Evolutionary conservation across 2,888 invertebrate species (phyloP).

Genomic region (Dicranocentrus wangi): DNA sequence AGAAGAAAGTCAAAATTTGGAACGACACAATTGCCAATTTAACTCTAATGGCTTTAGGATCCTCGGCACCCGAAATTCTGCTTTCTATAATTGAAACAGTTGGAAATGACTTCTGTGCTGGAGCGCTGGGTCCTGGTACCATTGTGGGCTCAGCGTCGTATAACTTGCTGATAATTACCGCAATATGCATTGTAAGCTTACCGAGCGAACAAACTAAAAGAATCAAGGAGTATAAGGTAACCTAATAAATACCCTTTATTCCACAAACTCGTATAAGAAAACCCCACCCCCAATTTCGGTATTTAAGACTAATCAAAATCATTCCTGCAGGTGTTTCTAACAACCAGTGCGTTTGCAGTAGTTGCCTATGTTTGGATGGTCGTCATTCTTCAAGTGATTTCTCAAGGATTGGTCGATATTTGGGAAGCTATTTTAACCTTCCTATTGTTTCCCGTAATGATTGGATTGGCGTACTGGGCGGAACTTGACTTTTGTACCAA

Average conservation of each 20-base stretch:
- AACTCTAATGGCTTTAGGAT: constrained; percentile 78
- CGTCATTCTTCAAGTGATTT: constrained; percentile 75
- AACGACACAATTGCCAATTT: constrained; percentile 79
- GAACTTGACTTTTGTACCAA: constrained; percentile 76
- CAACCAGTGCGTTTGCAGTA: constrained; percentile 76
- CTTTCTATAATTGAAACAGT: constrained; percentile 77
- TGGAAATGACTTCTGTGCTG: constrained; percentile 73
- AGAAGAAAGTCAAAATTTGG: constrained; percentile 76
- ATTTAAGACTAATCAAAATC: too few species aligned
- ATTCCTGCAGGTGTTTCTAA: constrained; percentile 75
- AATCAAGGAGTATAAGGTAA: constrained; percentile 75
- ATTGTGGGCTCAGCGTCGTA: constrained; percentile 78
- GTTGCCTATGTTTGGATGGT: constrained; percentile 79
- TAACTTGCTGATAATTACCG: constrained; percentile 77
- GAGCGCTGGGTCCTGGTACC: constrained; percentile 76
- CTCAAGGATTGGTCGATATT: constrained; percentile 76
- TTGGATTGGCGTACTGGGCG: constrained; percentile 77
- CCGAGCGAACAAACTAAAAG: constrained; percentile 75
- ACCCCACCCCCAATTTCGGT: too few species aligned
- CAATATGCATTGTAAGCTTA: constrained; percentile 77
- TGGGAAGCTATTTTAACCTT: constrained; percentile 79
- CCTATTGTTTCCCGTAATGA: constrained; percentile 77
- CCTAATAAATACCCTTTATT: background rate
- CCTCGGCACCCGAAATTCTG: constrained; percentile 78
- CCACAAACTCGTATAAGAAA: too few species aligned